Evolutionary conservation across 2,113 vertebrate genomes (phyloP).

Genomic region (Nannospalax galili): DNA sequence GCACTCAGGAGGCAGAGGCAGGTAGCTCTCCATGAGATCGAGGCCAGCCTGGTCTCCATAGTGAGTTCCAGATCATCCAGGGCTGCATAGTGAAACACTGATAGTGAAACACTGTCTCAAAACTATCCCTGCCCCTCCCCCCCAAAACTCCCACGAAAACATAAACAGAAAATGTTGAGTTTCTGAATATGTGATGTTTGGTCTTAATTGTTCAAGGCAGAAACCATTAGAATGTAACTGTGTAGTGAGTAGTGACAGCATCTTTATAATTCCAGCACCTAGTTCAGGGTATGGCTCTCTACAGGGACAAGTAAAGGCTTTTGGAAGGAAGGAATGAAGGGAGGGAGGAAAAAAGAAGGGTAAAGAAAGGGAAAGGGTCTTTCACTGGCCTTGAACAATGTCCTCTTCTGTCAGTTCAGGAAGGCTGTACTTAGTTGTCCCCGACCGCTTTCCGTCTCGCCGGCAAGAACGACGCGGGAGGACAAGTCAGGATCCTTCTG

Average conservation of each 20-base stretch:
- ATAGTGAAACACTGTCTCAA: background rate
- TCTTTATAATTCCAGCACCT: background rate
- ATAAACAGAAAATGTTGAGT: background rate
- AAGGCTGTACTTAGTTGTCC: background rate
- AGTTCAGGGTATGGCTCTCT: background rate
- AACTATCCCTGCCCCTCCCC: no score
- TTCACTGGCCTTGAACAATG: background rate
- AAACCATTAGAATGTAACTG: background rate
- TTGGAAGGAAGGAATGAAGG: background rate
- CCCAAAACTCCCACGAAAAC: no score
- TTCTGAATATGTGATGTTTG: background rate
- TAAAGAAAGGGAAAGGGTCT: background rate
- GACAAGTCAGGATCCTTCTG: no score
- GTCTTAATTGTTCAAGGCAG: conserved; percentile 29
- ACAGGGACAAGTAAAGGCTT: background rate
- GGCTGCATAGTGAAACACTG: no score
- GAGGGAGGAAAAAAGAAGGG: background rate
- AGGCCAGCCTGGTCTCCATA: no score
- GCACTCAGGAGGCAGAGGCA: no score
- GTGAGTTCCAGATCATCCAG: no score
- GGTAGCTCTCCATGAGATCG: no score
- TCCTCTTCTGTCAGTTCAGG: background rate
- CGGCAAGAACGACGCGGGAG: no score
- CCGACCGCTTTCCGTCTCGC: no score
- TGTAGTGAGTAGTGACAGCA: background rate